Conservation (phyloP, 92 coral and sea anemone species). For the Blastomussa wellsi region DNA sequence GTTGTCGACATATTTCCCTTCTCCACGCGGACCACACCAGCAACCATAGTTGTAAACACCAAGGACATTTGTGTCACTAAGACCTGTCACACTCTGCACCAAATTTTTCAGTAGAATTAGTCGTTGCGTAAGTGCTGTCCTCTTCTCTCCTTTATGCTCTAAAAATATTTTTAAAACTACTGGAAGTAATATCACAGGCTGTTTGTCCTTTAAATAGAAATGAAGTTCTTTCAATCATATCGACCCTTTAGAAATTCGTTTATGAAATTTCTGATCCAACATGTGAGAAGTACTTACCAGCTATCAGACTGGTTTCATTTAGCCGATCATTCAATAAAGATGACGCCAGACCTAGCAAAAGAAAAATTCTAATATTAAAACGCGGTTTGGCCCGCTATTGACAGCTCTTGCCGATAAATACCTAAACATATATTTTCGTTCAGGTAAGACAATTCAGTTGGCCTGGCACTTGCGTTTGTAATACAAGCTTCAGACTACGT, state of each 20-base stretch:
- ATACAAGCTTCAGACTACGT: too few species aligned
- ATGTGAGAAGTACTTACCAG: not conserved
- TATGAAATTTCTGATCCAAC: too few species aligned
- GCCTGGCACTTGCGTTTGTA: too few species aligned
- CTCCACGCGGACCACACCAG: slow-evolving; percentile 2
- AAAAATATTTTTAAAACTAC: not conserved
- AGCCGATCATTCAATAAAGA: not conserved
- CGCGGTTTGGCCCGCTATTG: too few species aligned
- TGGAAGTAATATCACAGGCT: too few species aligned
- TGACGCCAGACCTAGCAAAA: not conserved
- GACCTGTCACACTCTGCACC: not conserved
- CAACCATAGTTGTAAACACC: not conserved
- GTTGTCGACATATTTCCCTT: slow-evolving; percentile 9
- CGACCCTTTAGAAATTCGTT: too few species aligned
- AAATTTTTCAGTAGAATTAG: not conserved
- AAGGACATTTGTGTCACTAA: not conserved
- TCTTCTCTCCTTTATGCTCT: not conserved
- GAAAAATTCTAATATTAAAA: not conserved
- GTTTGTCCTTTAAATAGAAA: too few species aligned
- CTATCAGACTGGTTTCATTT: not conserved
- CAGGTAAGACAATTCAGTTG: too few species aligned
- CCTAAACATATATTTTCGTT: too few species aligned
- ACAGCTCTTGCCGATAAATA: too few species aligned
- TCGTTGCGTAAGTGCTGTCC: not conserved
- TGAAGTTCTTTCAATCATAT: too few species aligned